Evolutionary conservation across 2,113 vertebrate genomes (phyloP).

Genomic region (Lasiurus borealis): DNA sequence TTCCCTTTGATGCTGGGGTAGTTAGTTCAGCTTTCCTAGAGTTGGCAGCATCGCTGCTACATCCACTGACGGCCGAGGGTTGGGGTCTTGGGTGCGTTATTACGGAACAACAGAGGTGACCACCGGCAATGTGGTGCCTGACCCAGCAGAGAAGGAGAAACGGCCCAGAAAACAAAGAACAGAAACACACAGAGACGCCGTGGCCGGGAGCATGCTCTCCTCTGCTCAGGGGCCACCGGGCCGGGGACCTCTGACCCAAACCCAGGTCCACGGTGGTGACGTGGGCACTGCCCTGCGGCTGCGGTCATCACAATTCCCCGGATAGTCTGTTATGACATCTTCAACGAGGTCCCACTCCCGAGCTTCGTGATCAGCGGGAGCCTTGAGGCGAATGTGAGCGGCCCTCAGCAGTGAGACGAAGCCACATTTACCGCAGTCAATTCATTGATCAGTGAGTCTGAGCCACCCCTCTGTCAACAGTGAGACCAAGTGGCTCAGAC

Average conservation of each 20-base stretch:
- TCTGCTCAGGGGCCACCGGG: no score
- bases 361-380: background rate
- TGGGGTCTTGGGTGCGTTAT: background rate
- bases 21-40: background rate
- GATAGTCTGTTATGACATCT: background rate
- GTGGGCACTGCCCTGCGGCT: background rate
- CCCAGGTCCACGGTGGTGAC: background rate
- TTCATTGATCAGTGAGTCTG: no score
- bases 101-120: background rate
- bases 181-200: background rate
- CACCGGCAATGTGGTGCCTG: background rate
- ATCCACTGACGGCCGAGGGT: background rate
- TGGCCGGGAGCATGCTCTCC: fast-evolving
- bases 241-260: background rate
- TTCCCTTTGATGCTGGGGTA: background rate
- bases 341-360: background rate
- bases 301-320: background rate
- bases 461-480: background rate
- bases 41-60: background rate
- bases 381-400: background rate
- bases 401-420: background rate
- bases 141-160: background rate
- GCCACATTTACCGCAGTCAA: no score
- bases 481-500: background rate
- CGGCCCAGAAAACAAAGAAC: background rate